phyloP scores from a whole-genome alignment of 2,888 invertebrate genomes.

The Cactoblastis cactorum region DNA sequence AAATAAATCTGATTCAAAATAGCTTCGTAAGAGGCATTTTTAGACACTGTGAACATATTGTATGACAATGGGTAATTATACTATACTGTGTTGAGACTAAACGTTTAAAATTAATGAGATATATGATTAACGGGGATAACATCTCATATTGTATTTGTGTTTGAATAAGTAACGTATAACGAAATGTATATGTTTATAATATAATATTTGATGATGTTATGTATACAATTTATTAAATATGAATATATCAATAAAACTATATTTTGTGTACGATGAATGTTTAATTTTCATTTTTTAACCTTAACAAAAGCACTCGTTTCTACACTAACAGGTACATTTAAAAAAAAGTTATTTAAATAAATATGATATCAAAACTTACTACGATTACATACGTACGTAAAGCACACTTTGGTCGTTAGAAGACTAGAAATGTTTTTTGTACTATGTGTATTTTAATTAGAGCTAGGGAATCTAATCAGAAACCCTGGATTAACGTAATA shows the following conservation, averaged over 20 bases:
- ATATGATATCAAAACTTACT: conserved; percentile 8
- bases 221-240: conserved; percentile 80
- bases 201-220: conserved; percentile 80
- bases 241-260: conserved; percentile 80
- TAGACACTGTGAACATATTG: conserved; percentile 48
- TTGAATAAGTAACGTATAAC: conserved; percentile 77
- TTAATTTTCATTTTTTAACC: conserved; percentile 46
- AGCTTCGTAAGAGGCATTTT: conserved; percentile 57
- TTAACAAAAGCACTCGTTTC: conserved; percentile 21
- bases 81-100: conserved; percentile 60
- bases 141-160: conserved; percentile 79
- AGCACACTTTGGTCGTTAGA: conserved; percentile 37
- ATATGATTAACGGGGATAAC: conserved; percentile 70
- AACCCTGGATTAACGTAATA: not conserved
- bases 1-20: conserved; percentile 63
- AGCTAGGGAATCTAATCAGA: not conserved
- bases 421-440: conserved; percentile 64
- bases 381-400: conserved; percentile 16
- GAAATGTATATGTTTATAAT: conserved; percentile 80
- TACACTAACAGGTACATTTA: not conserved
- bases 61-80: conserved; percentile 54
- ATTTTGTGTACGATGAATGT: conserved; percentile 76
- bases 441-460: conserved; percentile 49
- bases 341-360: conserved; percentile 15
- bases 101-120: conserved; percentile 62